Evolutionary conservation across 1,140 invertebrate genomes (phyloP).

Genomic region (Ectropis grisescens): DNA sequence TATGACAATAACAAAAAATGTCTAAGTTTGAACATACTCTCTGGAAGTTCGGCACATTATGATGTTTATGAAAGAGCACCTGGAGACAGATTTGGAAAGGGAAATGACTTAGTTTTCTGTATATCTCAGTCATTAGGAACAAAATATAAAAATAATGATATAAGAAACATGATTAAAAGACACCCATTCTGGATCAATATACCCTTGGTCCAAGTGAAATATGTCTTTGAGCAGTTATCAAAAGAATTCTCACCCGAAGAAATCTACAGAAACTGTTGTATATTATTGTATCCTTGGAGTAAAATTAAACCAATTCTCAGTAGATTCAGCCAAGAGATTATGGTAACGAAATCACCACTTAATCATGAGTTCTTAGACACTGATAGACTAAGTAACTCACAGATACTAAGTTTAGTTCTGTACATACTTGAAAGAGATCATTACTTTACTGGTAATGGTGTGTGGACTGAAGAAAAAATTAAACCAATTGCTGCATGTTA

Average conservation of each 20-base stretch:
- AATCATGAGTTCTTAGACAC: conserved; percentile 30
- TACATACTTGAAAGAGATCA: conserved; percentile 69
- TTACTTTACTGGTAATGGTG: conserved; percentile 70
- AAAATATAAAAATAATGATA: conserved; percentile 27
- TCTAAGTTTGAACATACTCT: conserved; percentile 57
- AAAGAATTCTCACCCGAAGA: conserved; percentile 52
- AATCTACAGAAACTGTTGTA: conserved; percentile 69
- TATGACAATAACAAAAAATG: conserved; percentile 57
- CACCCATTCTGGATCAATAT: conserved; percentile 70
- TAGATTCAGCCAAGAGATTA: conserved; percentile 26
- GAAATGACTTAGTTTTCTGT: conserved; percentile 51
- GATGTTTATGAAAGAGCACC: conserved; percentile 42
- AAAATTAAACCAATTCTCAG: conserved; percentile 39
- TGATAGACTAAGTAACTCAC: conserved; percentile 33
- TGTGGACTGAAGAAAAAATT: conserved; percentile 58
- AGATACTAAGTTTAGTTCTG: conserved; percentile 61
- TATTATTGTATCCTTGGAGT: conserved; percentile 72
- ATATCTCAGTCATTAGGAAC: conserved; percentile 37
- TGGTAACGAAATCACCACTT: conserved; percentile 17
- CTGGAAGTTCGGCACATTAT: conserved; percentile 45
- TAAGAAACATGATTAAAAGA: conserved; percentile 49
- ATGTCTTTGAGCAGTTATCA: conserved; percentile 61
- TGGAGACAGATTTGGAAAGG: conserved; percentile 48
- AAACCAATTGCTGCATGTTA: too few relatives aligned
- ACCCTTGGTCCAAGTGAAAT: conserved; percentile 61